Conservation (phyloP, 2,888 invertebrate species). For the Archips crataeganus region DNA sequence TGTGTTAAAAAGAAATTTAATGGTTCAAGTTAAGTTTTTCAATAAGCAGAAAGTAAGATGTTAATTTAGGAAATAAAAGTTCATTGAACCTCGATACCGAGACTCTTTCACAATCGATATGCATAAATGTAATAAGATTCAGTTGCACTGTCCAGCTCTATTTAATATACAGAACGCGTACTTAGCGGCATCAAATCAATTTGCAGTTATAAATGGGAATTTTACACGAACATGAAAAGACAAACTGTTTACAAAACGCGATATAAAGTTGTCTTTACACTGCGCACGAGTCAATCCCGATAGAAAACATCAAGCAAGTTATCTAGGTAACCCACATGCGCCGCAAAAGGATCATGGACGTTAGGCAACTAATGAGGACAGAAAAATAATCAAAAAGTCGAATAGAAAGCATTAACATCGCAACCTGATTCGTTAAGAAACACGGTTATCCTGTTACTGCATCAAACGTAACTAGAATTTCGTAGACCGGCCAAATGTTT, state of each 20-base stretch:
- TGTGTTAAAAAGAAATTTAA: not conserved
- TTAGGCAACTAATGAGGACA: slow-evolving; percentile 54
- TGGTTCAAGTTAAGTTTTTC: slow-evolving; percentile 1
- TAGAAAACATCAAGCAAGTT: slow-evolving; percentile 37
- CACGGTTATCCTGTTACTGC: slow-evolving; percentile 70
- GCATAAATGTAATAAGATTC: slow-evolving; percentile 27
- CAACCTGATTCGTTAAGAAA: slow-evolving; percentile 67
- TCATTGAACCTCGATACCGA: slow-evolving; percentile 36
- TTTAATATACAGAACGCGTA: slow-evolving; percentile 29
- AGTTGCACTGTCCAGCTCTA: slow-evolving; percentile 29
- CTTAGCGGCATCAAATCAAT: slow-evolving; percentile 22
- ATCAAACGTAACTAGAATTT: slow-evolving; percentile 39
- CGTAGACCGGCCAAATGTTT: slow-evolving; percentile 1
- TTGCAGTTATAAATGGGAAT: slow-evolving; percentile 33
- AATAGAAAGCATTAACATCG: slow-evolving; percentile 55
- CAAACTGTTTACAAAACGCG: slow-evolving; percentile 32
- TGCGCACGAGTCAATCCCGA: slow-evolving; percentile 33
- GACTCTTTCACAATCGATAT: slow-evolving; percentile 22
- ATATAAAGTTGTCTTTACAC: slow-evolving; percentile 12
- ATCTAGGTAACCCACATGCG: slow-evolving; percentile 47
- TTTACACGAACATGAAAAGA: slow-evolving; percentile 25
- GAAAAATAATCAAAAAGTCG: slow-evolving; percentile 64
- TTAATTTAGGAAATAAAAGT: slow-evolving; percentile 8
- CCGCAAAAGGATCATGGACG: slow-evolving; percentile 47
- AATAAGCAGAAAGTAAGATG: slow-evolving; percentile 8